Evolutionary conservation across 2,113 vertebrate species (phyloP).

Genomic region (Cephalopholis sonnerati): DNA sequence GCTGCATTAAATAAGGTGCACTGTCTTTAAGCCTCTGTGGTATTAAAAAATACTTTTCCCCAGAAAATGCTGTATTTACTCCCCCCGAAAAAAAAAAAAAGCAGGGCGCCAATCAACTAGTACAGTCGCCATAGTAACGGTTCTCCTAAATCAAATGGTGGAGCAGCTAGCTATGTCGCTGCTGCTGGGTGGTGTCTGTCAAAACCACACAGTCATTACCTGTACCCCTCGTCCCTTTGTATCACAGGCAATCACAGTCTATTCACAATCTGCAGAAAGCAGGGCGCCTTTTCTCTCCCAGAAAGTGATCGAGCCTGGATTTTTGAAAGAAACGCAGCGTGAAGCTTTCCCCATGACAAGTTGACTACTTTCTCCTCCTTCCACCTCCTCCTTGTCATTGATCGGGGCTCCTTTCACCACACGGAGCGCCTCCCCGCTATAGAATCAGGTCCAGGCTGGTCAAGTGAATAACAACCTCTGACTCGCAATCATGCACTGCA

Average conservation of each 20-base stretch:
- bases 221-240: slow-evolving; percentile 66
- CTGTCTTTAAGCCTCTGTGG: neutral
- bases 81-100: slow-evolving; percentile 13
- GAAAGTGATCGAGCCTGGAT: slow-evolving; percentile 50
- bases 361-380: slow-evolving; percentile 52
- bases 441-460: slow-evolving; percentile 59
- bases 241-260: slow-evolving; percentile 71
- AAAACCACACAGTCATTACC: slow-evolving; percentile 72
- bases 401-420: slow-evolving; percentile 45
- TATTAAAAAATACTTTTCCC: slow-evolving; percentile 19
- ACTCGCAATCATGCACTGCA: slow-evolving; percentile 53
- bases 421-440: neutral
- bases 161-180: slow-evolving; percentile 46
- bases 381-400: slow-evolving; percentile 55
- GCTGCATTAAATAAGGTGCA: neutral
- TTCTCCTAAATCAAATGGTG: slow-evolving; percentile 59
- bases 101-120: slow-evolving; percentile 52
- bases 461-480: slow-evolving; percentile 59
- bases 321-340: slow-evolving; percentile 60
- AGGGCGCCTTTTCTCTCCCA: slow-evolving; percentile 46
- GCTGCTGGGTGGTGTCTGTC: slow-evolving; percentile 68
- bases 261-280: slow-evolving; percentile 67
- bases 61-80: slow-evolving; percentile 38
- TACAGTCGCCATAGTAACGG: slow-evolving; percentile 63
- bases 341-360: slow-evolving; percentile 52